Base-by-base conservation (phyloP, 1,140 invertebrate genomes). In the Pogonomyrmex californicus region DNA sequence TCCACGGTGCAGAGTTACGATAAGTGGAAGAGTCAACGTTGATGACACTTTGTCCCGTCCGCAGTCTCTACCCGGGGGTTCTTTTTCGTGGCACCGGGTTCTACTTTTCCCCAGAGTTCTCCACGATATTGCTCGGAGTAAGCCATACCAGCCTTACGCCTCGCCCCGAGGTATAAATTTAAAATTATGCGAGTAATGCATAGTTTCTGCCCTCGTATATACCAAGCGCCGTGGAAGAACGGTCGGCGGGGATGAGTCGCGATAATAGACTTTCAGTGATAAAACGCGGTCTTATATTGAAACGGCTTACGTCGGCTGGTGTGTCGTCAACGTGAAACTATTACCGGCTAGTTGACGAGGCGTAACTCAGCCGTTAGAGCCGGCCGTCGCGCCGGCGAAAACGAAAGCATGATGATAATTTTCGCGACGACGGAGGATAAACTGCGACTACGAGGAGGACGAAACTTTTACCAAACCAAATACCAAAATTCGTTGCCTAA, bases 241-340 rank as follows among this genome's bases (percentile, higher is more conserved):
- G 38, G 83, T 36, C 44, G 76, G 23, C 12, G 62, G 51, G 77
- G 83, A 63, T 71, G 89, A 78, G 89, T 66, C 78, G 88, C 83
- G 92, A 94, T 94, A 94, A 94, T 94, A 92, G 94, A 93, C 91
- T 93, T 92, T 92, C 87, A 86, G 92, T 93, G 93, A 94, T 94
- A 93, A 94, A 94, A 93, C 90, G 65, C 36, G 86, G 88, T 76
- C 91, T 88, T 91, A 92, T 91, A 91, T 83, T 85, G 90, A 90
- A 93, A 92, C 88, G 89, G 86, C 91, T 93, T 90, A 88, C 88
- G 90, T 90, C 85, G 58, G 83, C 90, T 91, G 71, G 58, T 77
- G 71, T 83, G 85, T 87, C 68, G 60, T 60, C 58, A 30, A 58
- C 38, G 38, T 49, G 60, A 89, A 93, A 93, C 91, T 93, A 93